Base-by-base conservation (phyloP, 2,888 invertebrate species). In the Eristalinus aeneus region DNA sequence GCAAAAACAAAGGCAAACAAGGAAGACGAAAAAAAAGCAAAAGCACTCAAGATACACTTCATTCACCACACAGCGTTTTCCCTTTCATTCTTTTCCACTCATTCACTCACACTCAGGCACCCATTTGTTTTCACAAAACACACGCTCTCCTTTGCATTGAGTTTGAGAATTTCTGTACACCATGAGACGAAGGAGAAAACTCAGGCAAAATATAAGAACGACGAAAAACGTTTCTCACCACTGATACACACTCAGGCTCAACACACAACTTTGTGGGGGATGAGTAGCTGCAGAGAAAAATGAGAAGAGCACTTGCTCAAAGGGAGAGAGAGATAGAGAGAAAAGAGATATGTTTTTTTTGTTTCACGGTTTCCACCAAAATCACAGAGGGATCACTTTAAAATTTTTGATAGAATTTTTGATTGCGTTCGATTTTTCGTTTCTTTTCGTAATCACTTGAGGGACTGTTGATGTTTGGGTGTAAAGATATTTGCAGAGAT, bases 81-180 rank as follows among this genome's bases (percentile, higher is more conserved):
- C 74, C 86, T 86, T 86, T 86, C 86, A 74, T 78, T 86, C 82
- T 39, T 74, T 86, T 86, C 77, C 86, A 74, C 77, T 86, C 82
- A 39, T 74, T 77, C 65, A 67, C 54, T 84, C 75, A 46, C 56
- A 36, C 12, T 31, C 54, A 32, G 36, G 27, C 58, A 68, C 22
- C 20, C 34, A 63, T 3, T 20, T 32, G 61, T 65, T 27, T 56
- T 69, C 61, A 22, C 58, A 60, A 31, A 16, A n/a, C 12, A 4
- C 6, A 16, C 46, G 8, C 16, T 46, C 46, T 16, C 46, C 46
- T 16, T 16, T 60, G 64, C 36, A 23, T 69, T 74, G 61, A 74
- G 63, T 68, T 67, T 54, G 56, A 32, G 61, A 64, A 58, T 69
- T 75, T 81, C 81, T 85, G 58, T 80, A 77, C 76, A 77, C 73